A percentile compares a stretch with the other conserved stretches of the same genome.
Evolutionary conservation across 2,113 vertebrate species (phyloP).

Genomic region (Riparia riparia): DNA sequence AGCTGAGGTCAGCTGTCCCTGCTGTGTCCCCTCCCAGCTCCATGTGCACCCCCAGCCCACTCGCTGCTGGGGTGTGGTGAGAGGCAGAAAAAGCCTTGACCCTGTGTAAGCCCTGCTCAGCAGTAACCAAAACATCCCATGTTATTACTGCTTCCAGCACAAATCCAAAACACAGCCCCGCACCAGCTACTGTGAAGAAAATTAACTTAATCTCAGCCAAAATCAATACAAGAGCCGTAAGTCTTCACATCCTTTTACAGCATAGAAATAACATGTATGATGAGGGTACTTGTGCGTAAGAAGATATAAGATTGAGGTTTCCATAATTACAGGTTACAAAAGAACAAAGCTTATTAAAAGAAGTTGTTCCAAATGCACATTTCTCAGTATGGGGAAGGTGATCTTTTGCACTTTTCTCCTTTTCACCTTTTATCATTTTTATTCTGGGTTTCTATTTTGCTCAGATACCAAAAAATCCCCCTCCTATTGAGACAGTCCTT

Average conservation of each 20-base stretch:
- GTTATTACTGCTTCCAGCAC: neutral
- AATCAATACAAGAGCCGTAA: neutral
- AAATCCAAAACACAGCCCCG: neutral
- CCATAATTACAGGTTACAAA: neutral
- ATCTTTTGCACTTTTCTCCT: neutral
- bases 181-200: neutral
- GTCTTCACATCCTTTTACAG: neutral
- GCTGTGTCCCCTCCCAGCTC: neutral
- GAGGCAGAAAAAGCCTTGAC: neutral
- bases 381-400: neutral
- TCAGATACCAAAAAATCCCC: neutral
- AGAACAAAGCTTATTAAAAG: neutral
- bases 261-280: neutral
- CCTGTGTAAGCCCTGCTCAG: neutral
- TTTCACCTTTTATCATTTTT: neutral
- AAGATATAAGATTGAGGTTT: neutral
- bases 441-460: neutral
- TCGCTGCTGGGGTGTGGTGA: accelerated
- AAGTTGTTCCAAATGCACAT: neutral
- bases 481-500: neutral
- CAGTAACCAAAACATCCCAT: neutral
- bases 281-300: neutral
- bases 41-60: neutral
- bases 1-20: neutral
- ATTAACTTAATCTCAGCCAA: neutral